phyloP scores from a whole-genome alignment of 1,140 invertebrate genomes.

The Trachelipus rathkii region DNA sequence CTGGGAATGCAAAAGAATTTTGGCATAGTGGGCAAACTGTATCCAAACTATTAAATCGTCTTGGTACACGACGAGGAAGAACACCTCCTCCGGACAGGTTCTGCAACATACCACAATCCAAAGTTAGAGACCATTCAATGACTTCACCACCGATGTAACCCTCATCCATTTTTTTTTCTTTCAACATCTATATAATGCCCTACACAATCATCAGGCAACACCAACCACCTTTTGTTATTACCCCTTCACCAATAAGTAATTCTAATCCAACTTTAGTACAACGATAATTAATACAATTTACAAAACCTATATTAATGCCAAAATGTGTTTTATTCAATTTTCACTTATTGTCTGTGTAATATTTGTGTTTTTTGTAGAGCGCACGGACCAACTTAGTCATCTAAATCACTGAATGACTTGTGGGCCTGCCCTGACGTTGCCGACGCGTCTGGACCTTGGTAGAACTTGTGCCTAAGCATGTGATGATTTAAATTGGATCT shows the following conservation, averaged over 20 bases:
- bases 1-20: constrained; percentile 39
- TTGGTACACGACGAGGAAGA: constrained; percentile 36
- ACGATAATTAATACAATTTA: no score
- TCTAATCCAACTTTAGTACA: no score
- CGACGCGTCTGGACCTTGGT: not conserved
- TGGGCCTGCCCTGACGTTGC: not conserved
- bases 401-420: not conserved
- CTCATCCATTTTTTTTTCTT: no score
- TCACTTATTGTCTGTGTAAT: no score
- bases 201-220: no score
- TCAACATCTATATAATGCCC: no score
- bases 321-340: no score
- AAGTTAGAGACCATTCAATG: not conserved
- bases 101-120: constrained; percentile 34
- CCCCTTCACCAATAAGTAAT: no score
- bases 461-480: constrained; percentile 34
- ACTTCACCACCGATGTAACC: no score
- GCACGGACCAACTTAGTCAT: not conserved
- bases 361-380: no score
- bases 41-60: constrained; percentile 32
- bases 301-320: no score
- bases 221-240: no score
- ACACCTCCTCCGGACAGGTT: constrained; percentile 32
- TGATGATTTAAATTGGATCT: constrained; percentile 43
- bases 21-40: constrained; percentile 38